Percentiles rank a stretch among this genome's conserved stretches.
Conservation (phyloP, 2,888 invertebrate species). For the Papilio demoleus region DNA sequence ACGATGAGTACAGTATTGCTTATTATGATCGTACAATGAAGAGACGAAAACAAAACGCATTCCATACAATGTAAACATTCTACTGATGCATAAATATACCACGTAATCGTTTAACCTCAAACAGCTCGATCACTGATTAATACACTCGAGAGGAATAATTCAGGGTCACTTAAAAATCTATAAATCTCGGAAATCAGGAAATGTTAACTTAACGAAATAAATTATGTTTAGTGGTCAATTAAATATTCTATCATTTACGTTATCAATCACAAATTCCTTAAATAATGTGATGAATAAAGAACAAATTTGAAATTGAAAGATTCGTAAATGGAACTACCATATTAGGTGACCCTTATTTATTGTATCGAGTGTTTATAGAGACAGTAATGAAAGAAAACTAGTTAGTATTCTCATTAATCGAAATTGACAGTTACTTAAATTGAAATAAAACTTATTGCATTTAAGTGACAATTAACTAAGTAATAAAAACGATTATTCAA, state of each 20-base stretch:
- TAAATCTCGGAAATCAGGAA: no score
- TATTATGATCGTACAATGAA: slow-evolving; percentile 20
- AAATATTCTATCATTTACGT: no score
- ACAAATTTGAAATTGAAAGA: no score
- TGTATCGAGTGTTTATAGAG: no score
- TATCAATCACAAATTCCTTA: no score
- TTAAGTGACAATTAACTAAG: neutral
- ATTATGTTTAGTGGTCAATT: no score
- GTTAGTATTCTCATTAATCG: neutral
- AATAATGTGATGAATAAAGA: no score
- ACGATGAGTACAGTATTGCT: neutral
- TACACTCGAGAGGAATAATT: no score
- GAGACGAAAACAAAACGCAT: slow-evolving; percentile 28
- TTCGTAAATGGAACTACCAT: no score
- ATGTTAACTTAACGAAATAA: no score
- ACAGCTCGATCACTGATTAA: slow-evolving; percentile 1
- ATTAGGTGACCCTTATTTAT: no score
- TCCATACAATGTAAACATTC: slow-evolving; percentile 23
- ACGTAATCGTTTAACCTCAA: slow-evolving; percentile 8
- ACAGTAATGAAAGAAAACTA: neutral
- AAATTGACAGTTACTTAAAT: neutral
- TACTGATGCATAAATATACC: slow-evolving; percentile 14
- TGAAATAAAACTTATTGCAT: neutral
- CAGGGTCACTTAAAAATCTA: no score
- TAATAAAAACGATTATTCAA: neutral